Evolutionary conservation across 2,888 invertebrate species (phyloP).

Genomic region (Sericinus montela): DNA sequence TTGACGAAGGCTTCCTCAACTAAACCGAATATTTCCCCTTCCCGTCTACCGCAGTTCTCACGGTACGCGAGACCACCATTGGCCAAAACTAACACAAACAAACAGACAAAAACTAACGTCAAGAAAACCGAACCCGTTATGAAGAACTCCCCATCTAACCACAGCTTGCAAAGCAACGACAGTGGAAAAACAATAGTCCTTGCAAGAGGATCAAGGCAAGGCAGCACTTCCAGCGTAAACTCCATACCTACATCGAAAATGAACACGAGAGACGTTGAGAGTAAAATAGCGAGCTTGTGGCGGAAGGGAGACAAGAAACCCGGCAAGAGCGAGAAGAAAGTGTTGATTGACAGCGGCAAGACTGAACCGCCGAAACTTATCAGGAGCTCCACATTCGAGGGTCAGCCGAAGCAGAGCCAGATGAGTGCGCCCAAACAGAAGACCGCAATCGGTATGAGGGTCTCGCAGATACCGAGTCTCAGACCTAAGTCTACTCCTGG

Average conservation of each 20-base stretch:
- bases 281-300: conserved; percentile 90
- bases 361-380: conserved; percentile 67
- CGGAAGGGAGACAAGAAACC: conserved; percentile 84
- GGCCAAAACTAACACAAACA: conserved; percentile 36
- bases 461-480: conserved; percentile 67
- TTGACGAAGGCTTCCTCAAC: conserved; percentile 41
- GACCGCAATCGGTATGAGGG: conserved; percentile 64
- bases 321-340: conserved; percentile 78
- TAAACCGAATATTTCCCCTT: conserved; percentile 64
- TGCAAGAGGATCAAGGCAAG: conserved; percentile 54
- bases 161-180: conserved; percentile 77
- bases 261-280: conserved; percentile 82
- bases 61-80: conserved; percentile 44
- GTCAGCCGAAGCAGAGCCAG: conserved; percentile 59
- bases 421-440: conserved; percentile 67
- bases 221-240: conserved; percentile 80
- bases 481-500: conserved; percentile 48
- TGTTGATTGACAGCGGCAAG: conserved; percentile 77
- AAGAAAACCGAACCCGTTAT: conserved; percentile 48
- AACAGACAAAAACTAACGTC: conserved; percentile 33
- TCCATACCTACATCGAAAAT: conserved; percentile 77
- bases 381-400: conserved; percentile 83
- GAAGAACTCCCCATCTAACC: conserved; percentile 75
- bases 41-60: conserved; percentile 59
- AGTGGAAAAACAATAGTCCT: conserved; percentile 66